Percentiles rank a stretch among this genome's conserved stretches.
Evolutionary conservation across 1,140 invertebrate species (phyloP).

Genomic region (Maniola jurtina): DNA sequence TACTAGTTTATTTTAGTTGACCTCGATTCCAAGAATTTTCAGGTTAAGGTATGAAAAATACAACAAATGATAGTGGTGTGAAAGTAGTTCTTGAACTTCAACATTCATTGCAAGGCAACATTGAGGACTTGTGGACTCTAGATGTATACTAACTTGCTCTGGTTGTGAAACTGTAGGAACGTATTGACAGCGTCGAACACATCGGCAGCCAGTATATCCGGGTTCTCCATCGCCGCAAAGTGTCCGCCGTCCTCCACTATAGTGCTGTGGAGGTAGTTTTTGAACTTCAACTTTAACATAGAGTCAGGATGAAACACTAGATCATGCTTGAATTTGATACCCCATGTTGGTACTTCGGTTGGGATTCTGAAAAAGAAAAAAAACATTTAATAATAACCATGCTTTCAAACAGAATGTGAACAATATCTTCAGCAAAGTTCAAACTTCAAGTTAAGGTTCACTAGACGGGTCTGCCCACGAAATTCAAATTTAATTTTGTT

Average conservation of each 20-base stretch:
- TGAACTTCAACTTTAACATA: slow-evolving; percentile 65
- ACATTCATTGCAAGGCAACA: no score
- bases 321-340: slow-evolving; percentile 77
- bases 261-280: slow-evolving; percentile 71
- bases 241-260: slow-evolving; percentile 80
- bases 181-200: slow-evolving; percentile 64
- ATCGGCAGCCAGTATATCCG: slow-evolving; percentile 82
- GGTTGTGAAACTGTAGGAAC: slow-evolving; percentile 40
- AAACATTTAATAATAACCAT: background rate
- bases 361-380: slow-evolving; percentile 55
- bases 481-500: no score
- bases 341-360: slow-evolving; percentile 75
- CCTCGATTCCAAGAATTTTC: no score
- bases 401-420: no score
- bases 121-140: background rate
- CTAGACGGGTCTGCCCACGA: no score
- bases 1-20: no score
- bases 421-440: no score
- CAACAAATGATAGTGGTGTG: no score
- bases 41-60: no score
- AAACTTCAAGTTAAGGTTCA: no score
- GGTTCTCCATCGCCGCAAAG: slow-evolving; percentile 83
- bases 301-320: slow-evolving; percentile 61
- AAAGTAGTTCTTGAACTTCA: no score
- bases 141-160: slow-evolving; percentile 4